A percentile compares a stretch with the other conserved stretches of the same genome.
These are phyloP conservation scores for Asobara japonica DNA, from an alignment of 1,140 invertebrate species.

Conservation along the genomic window DNA sequence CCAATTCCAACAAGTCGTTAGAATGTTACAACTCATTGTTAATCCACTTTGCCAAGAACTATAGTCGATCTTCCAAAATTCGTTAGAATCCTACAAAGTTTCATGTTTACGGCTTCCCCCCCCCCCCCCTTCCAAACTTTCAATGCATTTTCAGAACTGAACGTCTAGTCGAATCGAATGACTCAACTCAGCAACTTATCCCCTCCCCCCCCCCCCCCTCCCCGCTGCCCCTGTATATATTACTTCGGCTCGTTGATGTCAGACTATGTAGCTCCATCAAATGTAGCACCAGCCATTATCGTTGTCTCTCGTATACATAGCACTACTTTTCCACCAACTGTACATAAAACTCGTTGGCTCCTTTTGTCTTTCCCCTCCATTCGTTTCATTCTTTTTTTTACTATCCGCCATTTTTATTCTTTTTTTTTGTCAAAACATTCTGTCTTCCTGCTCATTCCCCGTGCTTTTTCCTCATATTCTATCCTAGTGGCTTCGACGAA, in stretches of 20 bases:
- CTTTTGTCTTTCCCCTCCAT: not conserved
- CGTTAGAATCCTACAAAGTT: too few relatives aligned
- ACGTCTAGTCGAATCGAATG: not conserved
- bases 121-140: too few relatives aligned
- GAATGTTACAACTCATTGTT: too few relatives aligned
- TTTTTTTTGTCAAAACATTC: not conserved
- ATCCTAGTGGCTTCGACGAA: constrained; percentile 17
- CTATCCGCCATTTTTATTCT: not conserved
- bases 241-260: not conserved
- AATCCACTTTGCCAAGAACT: too few relatives aligned
- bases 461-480: constrained; percentile 1
- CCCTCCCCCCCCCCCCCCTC: too few relatives aligned
- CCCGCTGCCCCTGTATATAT: too few relatives aligned
- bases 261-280: not conserved
- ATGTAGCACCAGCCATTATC: constrained; percentile 15
- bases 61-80: too few relatives aligned
- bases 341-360: not conserved
- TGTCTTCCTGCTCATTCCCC: constrained; percentile 12
- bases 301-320: not conserved
- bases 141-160: not conserved
- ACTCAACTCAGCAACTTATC: not conserved
- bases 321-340: constrained; percentile 4
- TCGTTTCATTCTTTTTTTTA: not conserved
- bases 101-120: too few relatives aligned
- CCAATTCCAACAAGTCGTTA: too few relatives aligned